phyloP scores from a whole-genome alignment of 2,797 vertebrate genomes.

The Onychomys arenicola region DNA sequence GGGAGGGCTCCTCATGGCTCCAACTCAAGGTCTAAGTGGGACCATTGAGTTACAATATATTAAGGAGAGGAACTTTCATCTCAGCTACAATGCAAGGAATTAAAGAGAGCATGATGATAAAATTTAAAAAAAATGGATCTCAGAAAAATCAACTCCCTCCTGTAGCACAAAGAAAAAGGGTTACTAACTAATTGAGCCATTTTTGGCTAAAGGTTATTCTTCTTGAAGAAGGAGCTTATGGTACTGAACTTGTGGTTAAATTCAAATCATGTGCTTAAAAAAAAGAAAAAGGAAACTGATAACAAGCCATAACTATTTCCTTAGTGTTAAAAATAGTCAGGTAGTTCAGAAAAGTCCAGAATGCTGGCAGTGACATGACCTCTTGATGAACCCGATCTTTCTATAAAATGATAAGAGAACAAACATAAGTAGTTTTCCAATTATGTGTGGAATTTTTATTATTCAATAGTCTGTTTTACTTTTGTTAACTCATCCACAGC shows the following conservation, averaged over 20 bases:
- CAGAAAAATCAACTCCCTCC: neutral
- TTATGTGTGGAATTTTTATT: neutral
- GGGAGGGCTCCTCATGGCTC: neutral
- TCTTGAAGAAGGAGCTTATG: neutral
- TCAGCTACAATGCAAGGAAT: neutral
- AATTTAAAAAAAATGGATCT: neutral
- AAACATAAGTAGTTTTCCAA: neutral
- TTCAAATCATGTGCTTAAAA: neutral
- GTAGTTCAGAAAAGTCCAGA: conserved; percentile 4
- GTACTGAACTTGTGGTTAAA: conserved; percentile 3
- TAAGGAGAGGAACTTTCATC: neutral
- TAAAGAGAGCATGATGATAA: neutral
- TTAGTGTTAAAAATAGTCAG: neutral
- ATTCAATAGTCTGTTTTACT: neutral
- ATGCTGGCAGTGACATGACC: neutral
- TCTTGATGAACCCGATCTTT: neutral
- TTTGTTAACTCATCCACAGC: neutral
- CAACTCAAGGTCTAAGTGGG: neutral
- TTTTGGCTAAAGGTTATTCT: conserved; percentile 2
- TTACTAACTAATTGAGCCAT: neutral
- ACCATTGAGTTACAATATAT: neutral
- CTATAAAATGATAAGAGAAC: neutral
- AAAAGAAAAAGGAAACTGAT: neutral
- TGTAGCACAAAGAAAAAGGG: neutral
- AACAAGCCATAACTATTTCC: neutral